phyloP scores from a whole-genome alignment of 23 tunicate species.

The Ciona savignyi region DNA sequence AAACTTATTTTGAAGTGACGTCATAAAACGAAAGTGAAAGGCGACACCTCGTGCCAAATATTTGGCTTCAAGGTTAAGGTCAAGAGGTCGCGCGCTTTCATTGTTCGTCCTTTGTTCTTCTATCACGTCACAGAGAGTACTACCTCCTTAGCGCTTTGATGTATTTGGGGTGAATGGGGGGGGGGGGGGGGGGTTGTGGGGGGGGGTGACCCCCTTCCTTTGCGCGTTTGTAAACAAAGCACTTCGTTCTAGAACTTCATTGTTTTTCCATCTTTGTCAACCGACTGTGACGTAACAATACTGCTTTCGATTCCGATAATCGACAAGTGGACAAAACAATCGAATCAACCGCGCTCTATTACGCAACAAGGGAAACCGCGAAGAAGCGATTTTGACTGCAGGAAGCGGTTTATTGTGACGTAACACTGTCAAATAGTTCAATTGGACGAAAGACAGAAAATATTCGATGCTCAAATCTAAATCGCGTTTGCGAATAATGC shows the following conservation, averaged over 20 bases:
- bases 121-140: background rate
- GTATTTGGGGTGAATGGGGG: background rate
- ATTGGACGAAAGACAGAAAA: no score
- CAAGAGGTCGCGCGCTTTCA: background rate
- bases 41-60: no score
- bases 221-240: background rate
- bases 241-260: background rate
- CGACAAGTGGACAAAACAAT: background rate
- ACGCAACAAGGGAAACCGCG: background rate
- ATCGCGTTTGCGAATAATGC: no score
- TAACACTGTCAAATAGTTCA: no score
- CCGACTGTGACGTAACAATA: slow-evolving; percentile 1
- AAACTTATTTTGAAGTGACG: no score
- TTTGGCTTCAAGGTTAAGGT: no score
- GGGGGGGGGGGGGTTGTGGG: background rate
- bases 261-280: background rate
- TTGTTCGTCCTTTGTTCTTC: no score
- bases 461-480: no score
- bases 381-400: background rate
- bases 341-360: background rate
- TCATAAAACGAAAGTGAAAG: no score
- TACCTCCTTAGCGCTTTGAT: background rate
- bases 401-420: background rate
- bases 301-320: slow-evolving; percentile 1
- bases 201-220: background rate